These are phyloP conservation scores for Rhinoptilus africanus DNA, from an alignment of 2,113 vertebrate species.

Conservation along the genomic window DNA sequence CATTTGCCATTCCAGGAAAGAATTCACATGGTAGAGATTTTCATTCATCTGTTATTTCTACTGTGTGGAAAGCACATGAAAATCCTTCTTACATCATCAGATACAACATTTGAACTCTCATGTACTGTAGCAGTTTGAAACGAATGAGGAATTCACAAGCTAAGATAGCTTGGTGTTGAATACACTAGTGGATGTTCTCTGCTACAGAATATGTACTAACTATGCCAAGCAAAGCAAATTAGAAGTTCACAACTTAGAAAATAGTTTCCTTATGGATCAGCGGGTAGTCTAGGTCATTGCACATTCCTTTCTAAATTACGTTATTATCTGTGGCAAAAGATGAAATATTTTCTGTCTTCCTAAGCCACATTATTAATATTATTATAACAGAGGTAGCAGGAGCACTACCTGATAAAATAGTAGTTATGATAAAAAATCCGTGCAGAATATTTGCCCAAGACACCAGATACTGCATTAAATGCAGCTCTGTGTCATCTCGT, in stretches of 20 bases:
- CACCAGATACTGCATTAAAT: not conserved
- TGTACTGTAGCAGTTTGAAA: not conserved
- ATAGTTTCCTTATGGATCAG: not conserved
- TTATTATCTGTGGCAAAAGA: not conserved
- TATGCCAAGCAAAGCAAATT: not conserved
- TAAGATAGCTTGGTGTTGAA: not conserved
- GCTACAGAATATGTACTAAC: not conserved
- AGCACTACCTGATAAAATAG: not conserved
- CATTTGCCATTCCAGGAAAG: not conserved
- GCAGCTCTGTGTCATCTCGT: not conserved
- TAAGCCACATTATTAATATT: not conserved
- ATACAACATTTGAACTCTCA: not conserved
- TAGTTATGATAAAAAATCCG: not conserved
- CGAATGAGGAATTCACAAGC: not conserved
- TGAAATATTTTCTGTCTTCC: not conserved
- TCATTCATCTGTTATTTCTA: constrained; percentile 17
- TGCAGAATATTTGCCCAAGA: not conserved
- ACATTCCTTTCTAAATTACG: not conserved
- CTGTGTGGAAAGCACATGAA: not conserved
- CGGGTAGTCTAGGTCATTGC: not conserved
- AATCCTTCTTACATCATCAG: not conserved
- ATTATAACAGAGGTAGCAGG: not conserved
- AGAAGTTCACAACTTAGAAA: not conserved
- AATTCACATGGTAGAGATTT: not conserved
- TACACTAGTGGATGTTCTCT: not conserved